Evolutionary conservation across 2,797 vertebrate species (phyloP).

Genomic region (Sphenopsis melanotis): DNA sequence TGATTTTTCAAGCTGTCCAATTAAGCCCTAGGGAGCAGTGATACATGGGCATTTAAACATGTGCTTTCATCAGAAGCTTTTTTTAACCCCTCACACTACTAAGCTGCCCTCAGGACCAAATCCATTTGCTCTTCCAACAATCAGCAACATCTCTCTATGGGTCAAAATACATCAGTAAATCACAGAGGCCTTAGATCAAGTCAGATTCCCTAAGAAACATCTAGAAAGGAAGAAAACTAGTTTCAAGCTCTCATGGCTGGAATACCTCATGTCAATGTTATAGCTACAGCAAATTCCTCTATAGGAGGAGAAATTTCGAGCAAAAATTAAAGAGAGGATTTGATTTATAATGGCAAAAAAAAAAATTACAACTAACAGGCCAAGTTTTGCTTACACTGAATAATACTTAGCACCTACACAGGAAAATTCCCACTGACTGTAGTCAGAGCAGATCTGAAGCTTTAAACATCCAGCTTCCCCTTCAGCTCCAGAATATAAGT

Average conservation of each 20-base stretch:
- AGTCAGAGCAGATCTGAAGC: constrained; percentile 18
- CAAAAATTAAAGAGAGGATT: constrained; percentile 31
- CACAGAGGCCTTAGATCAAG: background rate
- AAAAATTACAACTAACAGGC: background rate
- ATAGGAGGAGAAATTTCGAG: background rate
- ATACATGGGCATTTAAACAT: background rate
- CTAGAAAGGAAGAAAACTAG: background rate
- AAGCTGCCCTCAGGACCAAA: background rate
- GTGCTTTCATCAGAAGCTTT: background rate
- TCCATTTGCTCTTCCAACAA: background rate
- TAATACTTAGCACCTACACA: constrained; percentile 54
- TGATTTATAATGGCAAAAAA: constrained; percentile 28
- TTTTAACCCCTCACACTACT: background rate
- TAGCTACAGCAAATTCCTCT: constrained; percentile 8
- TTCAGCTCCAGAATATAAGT: background rate
- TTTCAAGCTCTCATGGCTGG: background rate
- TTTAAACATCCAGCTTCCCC: background rate
- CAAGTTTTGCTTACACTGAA: constrained; percentile 53
- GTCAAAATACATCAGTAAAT: background rate
- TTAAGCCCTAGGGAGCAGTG: background rate
- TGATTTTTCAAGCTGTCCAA: background rate
- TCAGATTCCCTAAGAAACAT: background rate
- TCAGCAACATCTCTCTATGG: background rate
- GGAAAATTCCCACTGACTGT: constrained; percentile 56
- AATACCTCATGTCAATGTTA: background rate